Evolutionary conservation across 2,888 invertebrate species (phyloP).

Genomic region (Hirtodrosophila alboralis): DNA sequence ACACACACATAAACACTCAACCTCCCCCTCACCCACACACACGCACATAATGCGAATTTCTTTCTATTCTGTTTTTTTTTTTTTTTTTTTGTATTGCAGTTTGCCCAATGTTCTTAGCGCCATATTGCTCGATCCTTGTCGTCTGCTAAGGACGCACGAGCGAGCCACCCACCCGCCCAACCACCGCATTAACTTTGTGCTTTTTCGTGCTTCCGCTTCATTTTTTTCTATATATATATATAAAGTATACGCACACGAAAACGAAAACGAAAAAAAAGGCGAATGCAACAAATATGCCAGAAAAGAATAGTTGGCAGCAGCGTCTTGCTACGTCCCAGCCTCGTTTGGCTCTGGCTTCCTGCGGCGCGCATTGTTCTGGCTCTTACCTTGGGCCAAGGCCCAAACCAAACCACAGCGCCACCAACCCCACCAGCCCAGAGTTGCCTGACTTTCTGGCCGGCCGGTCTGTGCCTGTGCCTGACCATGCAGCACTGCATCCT

Average conservation of each 20-base stretch:
- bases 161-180: slow-evolving; percentile 19
- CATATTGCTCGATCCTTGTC: slow-evolving; percentile 65
- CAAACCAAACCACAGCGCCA: slow-evolving; percentile 17
- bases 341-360: slow-evolving; percentile 32
- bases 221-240: too few species aligned
- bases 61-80: slow-evolving; percentile 18
- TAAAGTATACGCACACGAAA: slow-evolving; percentile 35
- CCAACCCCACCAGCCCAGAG: slow-evolving; percentile 16
- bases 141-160: slow-evolving; percentile 20
- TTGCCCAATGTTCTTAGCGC: slow-evolving; percentile 75
- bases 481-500: slow-evolving; percentile 36
- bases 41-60: slow-evolving; percentile 66
- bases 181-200: slow-evolving; percentile 64
- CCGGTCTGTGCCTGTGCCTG: slow-evolving; percentile 9
- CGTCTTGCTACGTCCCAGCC: slow-evolving; percentile 43
- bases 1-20: slow-evolving; percentile 29
- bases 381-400: slow-evolving; percentile 51
- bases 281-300: slow-evolving; percentile 60
- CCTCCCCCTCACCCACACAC: slow-evolving; percentile 43
- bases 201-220: slow-evolving; percentile 76
- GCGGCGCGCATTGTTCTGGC: slow-evolving; percentile 51
- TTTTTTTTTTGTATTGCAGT: slow-evolving; percentile 64
- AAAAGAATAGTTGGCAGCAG: slow-evolving; percentile 49
- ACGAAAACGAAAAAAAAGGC: slow-evolving; percentile 17
- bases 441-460: slow-evolving; percentile 51